A percentile compares a stretch with the other conserved stretches of the same genome.
Conservation (phyloP, 2,888 invertebrate species). For the Ashinkailepas kermadecensis region DNA sequence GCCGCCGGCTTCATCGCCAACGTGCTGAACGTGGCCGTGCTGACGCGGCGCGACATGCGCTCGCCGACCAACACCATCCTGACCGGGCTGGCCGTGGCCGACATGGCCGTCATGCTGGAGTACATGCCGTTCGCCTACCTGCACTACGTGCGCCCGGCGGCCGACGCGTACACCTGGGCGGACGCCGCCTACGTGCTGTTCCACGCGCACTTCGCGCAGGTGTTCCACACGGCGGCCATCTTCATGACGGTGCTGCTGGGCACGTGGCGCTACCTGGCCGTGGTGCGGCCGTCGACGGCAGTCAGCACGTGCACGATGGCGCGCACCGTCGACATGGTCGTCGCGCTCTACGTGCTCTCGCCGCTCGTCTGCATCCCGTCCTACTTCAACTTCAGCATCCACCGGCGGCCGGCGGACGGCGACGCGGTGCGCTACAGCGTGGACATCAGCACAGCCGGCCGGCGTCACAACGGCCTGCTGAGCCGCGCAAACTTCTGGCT, state of each 20-base stretch:
- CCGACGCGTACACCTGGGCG: constrained; percentile 51
- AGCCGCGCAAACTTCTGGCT: constrained; percentile 71
- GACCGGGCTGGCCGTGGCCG: constrained; percentile 81
- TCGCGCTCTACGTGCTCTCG: constrained; percentile 70
- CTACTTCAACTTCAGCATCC: constrained; percentile 69
- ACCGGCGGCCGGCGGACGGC: constrained; percentile 19
- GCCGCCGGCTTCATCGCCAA: constrained; percentile 83
- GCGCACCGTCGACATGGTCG: constrained; percentile 67
- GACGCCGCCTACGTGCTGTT: constrained; percentile 78
- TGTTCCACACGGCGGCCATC: constrained; percentile 82
- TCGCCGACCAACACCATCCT: constrained; percentile 88
- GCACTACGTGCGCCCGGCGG: constrained; percentile 54
- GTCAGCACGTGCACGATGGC: constrained; percentile 71
- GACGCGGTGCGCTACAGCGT: constrained; percentile 50
- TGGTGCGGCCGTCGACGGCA: constrained; percentile 72
- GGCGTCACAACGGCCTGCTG: constrained; percentile 39
- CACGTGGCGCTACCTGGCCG: constrained; percentile 82
- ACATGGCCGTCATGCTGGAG: constrained; percentile 82
- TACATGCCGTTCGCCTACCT: constrained; percentile 84
- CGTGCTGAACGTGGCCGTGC: constrained; percentile 80
- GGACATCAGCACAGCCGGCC: constrained; percentile 55
- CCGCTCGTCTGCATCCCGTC: constrained; percentile 79
- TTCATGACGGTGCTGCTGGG: constrained; percentile 88
- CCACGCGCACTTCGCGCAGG: constrained; percentile 81
- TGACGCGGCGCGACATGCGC: constrained; percentile 81